Evolutionary conservation across 1,140 invertebrate species (phyloP), one percentile per base, ranked within the genome.

Genomic region (Macrobrachium nipponense): DNA sequence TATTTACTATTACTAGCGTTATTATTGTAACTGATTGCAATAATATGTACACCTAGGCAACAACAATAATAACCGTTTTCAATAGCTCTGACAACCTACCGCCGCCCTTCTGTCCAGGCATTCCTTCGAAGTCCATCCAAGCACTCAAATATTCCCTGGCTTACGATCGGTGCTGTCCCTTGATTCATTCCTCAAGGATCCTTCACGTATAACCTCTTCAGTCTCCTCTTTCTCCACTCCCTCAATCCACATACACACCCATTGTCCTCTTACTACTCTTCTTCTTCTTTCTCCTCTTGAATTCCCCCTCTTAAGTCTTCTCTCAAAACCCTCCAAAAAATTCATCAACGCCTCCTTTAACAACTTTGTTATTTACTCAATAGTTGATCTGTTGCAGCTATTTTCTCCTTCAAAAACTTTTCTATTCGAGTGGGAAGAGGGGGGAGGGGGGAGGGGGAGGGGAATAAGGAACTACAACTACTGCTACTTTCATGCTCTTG

Each of bases 331-430:
- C 72, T 51, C 58, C 36, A 15, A 73, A 73, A 73, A 73, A 73
- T 73, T 73, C 72, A 43, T 73, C 76, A 61, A 20, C 76, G n/a
- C 44, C 27, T 62, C n/a, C 76, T 60, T 62, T 61, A 20, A 59
- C 76, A 78, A 59, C 10, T 60, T 62, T 18, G 58, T 60, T 78
- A 78, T 78, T 78, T 78, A 59, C 60, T 62, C 61, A 60, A 62
- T 61, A 78, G 58, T 18, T 60, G 76, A 78, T 62, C 60, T 78
- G 27, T 78, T 78, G 51, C 51, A 23, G n/a, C 58, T 36, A 61
- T 78, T 62, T 78, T 78, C 76, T 73, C 36, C 72, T 11, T 73
- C 72, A 8, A 43, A 73, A 73, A 36, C 58, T 73, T 72, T 43
- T 43, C 17, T 17, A 72, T 43, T n/a, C 68, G 27, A 43, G n/a